phyloP scores from a whole-genome alignment of 2,797 vertebrate genomes.

The Rhabdophis nuchalis region DNA sequence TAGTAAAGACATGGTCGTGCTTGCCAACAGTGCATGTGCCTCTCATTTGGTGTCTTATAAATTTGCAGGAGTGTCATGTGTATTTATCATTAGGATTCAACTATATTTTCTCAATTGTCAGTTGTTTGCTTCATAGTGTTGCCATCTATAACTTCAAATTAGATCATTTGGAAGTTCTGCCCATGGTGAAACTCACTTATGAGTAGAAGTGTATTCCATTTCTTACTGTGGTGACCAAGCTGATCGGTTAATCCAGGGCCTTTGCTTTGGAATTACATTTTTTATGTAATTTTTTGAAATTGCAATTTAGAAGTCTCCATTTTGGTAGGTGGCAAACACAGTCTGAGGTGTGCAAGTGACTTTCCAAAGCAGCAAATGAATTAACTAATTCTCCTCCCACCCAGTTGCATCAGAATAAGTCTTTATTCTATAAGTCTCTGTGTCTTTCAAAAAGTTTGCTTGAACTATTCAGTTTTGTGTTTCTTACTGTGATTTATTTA shows the following conservation, averaged over 20 bases:
- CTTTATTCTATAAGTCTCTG: no score
- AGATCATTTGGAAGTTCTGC: not conserved
- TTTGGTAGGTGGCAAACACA: not conserved
- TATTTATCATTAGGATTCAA: not conserved
- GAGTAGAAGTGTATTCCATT: not conserved
- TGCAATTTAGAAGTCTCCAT: not conserved
- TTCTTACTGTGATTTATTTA: slow-evolving; percentile 31
- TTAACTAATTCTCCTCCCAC: not conserved
- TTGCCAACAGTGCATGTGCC: not conserved
- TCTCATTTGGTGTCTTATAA: not conserved
- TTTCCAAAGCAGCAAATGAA: not conserved
- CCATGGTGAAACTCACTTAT: not conserved
- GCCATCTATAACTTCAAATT: not conserved
- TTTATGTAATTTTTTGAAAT: not conserved
- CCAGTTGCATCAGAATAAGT: slow-evolving; percentile 66
- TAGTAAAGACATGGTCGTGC: not conserved
- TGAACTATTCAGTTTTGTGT: slow-evolving; percentile 24
- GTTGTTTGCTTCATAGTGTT: not conserved
- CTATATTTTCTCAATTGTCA: not conserved
- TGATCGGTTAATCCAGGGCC: not conserved
- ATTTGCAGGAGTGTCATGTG: not conserved
- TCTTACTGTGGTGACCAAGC: not conserved
- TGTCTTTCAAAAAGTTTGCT: slow-evolving; percentile 31
- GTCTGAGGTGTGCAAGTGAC: not conserved
- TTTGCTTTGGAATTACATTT: not conserved